A percentile compares a stretch with the other conserved stretches of the same genome.
Conservation (phyloP, 2,888 invertebrate species). For the Rhorus exstirpatorius region DNA sequence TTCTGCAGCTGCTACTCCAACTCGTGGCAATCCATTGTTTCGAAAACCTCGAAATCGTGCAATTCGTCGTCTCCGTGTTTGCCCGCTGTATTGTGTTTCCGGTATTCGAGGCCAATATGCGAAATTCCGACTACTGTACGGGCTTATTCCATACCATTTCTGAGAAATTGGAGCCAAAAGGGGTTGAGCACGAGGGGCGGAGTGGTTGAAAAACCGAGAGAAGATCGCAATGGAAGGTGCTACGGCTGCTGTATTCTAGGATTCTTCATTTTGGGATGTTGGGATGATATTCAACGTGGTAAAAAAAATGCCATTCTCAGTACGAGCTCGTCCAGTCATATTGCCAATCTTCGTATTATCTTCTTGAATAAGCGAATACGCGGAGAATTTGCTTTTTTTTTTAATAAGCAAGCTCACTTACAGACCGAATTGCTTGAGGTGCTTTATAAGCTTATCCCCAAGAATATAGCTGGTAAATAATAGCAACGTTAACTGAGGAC, state of each 20-base stretch:
- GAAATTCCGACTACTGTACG: constrained; percentile 56
- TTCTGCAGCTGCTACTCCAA: constrained; percentile 51
- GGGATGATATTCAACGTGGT: neutral
- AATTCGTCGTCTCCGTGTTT: constrained; percentile 65
- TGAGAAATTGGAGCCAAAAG: constrained; percentile 46
- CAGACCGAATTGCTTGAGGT: neutral
- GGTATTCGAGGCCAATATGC: constrained; percentile 73
- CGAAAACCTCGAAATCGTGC: constrained; percentile 68
- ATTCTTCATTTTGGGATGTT: constrained; percentile 31
- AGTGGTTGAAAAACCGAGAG: constrained; percentile 58
- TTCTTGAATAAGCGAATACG: constrained; percentile 13
- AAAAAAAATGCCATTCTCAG: constrained; percentile 42
- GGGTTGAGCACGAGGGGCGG: constrained; percentile 58
- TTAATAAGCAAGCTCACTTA: neutral
- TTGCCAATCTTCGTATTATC: constrained; percentile 72
- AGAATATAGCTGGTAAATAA: neutral
- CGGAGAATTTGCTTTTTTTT: neutral
- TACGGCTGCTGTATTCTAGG: neutral
- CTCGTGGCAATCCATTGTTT: constrained; percentile 74
- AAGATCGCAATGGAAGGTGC: constrained; percentile 14
- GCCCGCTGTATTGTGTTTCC: constrained; percentile 72
- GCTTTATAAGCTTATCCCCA: neutral
- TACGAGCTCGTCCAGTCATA: constrained; percentile 63
- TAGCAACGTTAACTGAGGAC: neutral
- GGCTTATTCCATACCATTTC: constrained; percentile 43